These are phyloP conservation scores for Bufo gargarizans DNA, from an alignment of 2,113 vertebrate species.

Conservation along the genomic window DNA sequence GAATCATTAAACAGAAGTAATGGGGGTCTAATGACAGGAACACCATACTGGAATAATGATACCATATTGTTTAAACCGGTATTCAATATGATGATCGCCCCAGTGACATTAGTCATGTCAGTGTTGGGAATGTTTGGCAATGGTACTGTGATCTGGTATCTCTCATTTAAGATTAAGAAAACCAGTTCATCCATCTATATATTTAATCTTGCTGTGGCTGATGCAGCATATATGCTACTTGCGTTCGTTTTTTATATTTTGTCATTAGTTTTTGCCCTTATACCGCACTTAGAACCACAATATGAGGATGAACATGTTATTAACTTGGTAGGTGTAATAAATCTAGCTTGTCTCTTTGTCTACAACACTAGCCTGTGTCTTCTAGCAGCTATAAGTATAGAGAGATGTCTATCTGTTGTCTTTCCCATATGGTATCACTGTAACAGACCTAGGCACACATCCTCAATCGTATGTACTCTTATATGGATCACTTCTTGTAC, in stretches of 20 bases:
- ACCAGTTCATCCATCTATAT: conserved; percentile 74
- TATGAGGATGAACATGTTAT: conserved; percentile 20
- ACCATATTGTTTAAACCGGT: conserved; percentile 13
- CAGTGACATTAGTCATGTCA: conserved; percentile 64
- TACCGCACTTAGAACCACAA: neutral
- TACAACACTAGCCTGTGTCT: conserved; percentile 47
- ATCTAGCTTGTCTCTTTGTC: conserved; percentile 26
- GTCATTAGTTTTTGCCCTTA: neutral
- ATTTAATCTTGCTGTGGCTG: conserved; percentile 72
- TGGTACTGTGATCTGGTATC: conserved; percentile 71
- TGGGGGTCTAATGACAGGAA: neutral
- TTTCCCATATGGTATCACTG: conserved; percentile 62
- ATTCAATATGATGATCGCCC: conserved; percentile 5
- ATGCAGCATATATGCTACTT: conserved; percentile 66
- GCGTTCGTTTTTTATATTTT: neutral
- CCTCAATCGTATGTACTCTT: neutral
- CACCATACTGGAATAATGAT: conserved; percentile 24
- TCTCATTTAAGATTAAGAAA: conserved; percentile 70
- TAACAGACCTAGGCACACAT: conserved; percentile 33
- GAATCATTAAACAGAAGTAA: neutral
- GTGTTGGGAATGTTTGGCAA: conserved; percentile 73
- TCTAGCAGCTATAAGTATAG: conserved; percentile 58
- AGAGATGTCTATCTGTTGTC: conserved; percentile 59
- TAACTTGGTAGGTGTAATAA: neutral
- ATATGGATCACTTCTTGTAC: conserved; percentile 54